These are phyloP conservation scores for Tetragonula carbonaria DNA, from an alignment of 2,888 invertebrate species.

Conservation along the genomic window DNA sequence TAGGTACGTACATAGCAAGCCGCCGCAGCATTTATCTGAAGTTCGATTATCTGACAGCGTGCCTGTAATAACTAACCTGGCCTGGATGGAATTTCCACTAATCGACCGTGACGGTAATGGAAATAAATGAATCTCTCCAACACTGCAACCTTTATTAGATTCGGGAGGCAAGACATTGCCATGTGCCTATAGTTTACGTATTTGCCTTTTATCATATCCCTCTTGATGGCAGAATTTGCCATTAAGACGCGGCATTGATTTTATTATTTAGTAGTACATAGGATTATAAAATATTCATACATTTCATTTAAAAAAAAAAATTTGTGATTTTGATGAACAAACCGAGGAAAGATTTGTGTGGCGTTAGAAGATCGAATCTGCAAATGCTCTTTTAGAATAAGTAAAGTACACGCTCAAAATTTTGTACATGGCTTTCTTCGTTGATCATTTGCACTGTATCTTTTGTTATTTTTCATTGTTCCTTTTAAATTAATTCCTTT, in stretches of 20 bases:
- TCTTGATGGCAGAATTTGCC: no score
- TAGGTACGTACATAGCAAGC: constrained; percentile 14
- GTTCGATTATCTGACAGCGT: constrained; percentile 58
- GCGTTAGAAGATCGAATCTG: not conserved
- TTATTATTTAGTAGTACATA: not conserved
- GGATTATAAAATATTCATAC: not conserved
- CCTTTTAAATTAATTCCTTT: not conserved
- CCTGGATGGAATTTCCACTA: constrained; percentile 58
- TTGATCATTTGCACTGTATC: not conserved
- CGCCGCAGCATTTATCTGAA: constrained; percentile 60
- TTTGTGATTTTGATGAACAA: not conserved
- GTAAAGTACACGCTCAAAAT: not conserved
- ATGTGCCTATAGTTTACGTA: not conserved
- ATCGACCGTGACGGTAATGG: constrained; percentile 63
- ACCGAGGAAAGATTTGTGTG: not conserved
- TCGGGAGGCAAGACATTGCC: not conserved
- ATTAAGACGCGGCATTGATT: not conserved
- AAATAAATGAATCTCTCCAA: constrained; percentile 56
- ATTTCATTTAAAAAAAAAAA: not conserved
- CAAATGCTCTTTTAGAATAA: no score
- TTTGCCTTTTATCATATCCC: not conserved
- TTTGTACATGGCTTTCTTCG: not conserved
- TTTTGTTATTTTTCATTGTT: not conserved
- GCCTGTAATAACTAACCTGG: constrained; percentile 65
- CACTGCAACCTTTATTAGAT: constrained; percentile 43